These are phyloP conservation scores for Trididemnum nubilum DNA, from an alignment of 23 tunicate species.

Conservation along the genomic window DNA sequence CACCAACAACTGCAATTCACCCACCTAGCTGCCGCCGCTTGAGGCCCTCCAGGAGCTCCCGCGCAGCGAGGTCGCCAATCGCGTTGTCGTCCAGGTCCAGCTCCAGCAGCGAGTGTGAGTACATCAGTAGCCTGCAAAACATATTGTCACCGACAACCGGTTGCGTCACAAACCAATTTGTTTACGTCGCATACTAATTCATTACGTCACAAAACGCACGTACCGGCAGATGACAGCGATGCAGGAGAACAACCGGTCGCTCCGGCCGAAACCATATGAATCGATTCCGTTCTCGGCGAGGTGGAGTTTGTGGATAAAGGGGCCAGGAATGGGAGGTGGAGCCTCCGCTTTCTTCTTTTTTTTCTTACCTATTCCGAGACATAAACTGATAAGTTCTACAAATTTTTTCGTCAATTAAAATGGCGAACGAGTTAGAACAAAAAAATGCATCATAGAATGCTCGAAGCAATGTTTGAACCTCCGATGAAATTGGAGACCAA, in stretches of 20 bases:
- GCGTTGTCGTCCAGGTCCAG: constrained; percentile 80
- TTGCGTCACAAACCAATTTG: neutral
- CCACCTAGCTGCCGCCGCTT: constrained; percentile 63
- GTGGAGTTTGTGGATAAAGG: constrained; percentile 66
- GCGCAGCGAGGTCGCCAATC: constrained; percentile 64
- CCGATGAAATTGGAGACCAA: too few species aligned
- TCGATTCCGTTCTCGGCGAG: constrained; percentile 84
- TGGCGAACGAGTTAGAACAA: too few species aligned
- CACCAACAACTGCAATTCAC: too few species aligned
- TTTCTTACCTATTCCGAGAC: too few species aligned
- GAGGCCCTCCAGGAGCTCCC: constrained; percentile 54
- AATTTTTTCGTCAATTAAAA: too few species aligned
- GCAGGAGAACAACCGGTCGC: constrained; percentile 51
- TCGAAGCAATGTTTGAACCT: too few species aligned
- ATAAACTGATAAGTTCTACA: too few species aligned
- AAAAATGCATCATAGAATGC: too few species aligned
- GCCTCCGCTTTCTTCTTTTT: constrained; percentile 53
- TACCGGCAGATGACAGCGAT: constrained; percentile 60
- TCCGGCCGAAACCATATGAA: constrained; percentile 39
- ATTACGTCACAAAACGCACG: neutral
- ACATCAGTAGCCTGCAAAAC: constrained; percentile 65
- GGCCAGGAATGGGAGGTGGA: constrained; percentile 69
- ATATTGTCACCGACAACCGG: neutral
- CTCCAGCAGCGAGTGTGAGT: constrained; percentile 57
- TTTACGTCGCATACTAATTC: neutral